Conservation (phyloP, 2,797 vertebrate species). For the Microhierax caerulescens region DNA sequence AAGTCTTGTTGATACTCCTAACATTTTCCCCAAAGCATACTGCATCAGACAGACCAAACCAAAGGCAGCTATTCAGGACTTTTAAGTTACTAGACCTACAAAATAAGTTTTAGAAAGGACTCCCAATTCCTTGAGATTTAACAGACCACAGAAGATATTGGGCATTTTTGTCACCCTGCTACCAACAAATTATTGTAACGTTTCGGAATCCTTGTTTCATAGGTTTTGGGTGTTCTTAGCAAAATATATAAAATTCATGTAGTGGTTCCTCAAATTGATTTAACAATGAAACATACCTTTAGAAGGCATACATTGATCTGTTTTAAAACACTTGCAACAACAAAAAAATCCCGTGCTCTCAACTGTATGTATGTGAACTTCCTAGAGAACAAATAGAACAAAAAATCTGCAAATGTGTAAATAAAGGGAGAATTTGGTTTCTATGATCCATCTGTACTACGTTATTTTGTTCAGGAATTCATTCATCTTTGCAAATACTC, state of each 20-base stretch:
- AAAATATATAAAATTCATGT: background rate
- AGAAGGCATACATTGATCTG: background rate
- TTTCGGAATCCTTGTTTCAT: background rate
- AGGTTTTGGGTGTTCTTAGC: background rate
- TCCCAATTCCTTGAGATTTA: background rate
- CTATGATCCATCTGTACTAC: background rate
- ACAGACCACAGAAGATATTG: background rate
- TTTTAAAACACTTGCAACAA: background rate
- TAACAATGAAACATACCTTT: background rate
- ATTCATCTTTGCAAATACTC: background rate
- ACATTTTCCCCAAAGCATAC: background rate
- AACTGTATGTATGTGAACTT: background rate
- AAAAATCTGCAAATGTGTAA: background rate
- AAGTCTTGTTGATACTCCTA: background rate
- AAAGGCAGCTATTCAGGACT: background rate
- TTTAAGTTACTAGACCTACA: background rate
- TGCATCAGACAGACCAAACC: background rate
- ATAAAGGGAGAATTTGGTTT: background rate
- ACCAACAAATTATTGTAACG: background rate
- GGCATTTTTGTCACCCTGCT: background rate
- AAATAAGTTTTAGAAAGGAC: background rate
- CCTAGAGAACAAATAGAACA: background rate
- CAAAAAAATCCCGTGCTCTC: background rate
- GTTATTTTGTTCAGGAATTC: rapidly evolving
- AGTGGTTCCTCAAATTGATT: background rate